Percentiles rank a stretch among this genome's conserved stretches.
These are phyloP conservation scores for Saguinus midas DNA, from an alignment of 2,113 vertebrate genomes.

Conservation along the genomic window DNA sequence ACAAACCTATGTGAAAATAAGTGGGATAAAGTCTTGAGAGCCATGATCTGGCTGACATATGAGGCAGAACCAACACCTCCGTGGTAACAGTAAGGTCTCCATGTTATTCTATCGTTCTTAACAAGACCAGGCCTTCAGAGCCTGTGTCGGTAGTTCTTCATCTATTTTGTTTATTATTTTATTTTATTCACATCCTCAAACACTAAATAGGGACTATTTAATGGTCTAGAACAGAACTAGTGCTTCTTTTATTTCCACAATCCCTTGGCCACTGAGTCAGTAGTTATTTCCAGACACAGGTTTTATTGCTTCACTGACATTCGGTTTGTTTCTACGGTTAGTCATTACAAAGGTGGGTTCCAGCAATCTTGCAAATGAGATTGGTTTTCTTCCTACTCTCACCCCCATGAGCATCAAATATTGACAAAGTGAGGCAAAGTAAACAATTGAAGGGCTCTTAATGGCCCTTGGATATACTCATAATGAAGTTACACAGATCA, in stretches of 20 bases:
- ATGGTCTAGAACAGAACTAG: constrained; percentile 62
- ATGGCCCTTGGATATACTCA: constrained; percentile 17
- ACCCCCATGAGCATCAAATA: constrained; percentile 54
- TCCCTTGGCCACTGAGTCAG: not conserved
- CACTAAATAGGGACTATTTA: constrained; percentile 58
- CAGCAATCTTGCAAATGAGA: constrained; percentile 36
- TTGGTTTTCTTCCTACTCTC: not conserved
- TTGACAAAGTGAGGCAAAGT: constrained; percentile 68
- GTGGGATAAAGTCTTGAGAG: not conserved
- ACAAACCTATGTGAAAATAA: not conserved
- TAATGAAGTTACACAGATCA: constrained; percentile 46
- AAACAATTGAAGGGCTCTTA: constrained; percentile 45
- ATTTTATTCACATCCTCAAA: constrained; percentile 10
- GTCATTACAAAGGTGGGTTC: constrained; percentile 35
- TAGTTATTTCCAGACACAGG: constrained; percentile 46
- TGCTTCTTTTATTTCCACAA: not conserved
- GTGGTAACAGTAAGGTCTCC: not conserved
- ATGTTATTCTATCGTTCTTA: not conserved
- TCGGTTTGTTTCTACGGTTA: constrained; percentile 52
- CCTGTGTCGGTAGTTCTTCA: no score
- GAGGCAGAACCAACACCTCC: not conserved
- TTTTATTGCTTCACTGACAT: constrained; percentile 41
- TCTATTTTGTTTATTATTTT: not conserved
- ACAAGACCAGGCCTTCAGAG: not conserved
- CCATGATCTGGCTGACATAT: not conserved